phyloP scores from a whole-genome alignment of 2,888 invertebrate species.

The Zonitis immaculata region DNA sequence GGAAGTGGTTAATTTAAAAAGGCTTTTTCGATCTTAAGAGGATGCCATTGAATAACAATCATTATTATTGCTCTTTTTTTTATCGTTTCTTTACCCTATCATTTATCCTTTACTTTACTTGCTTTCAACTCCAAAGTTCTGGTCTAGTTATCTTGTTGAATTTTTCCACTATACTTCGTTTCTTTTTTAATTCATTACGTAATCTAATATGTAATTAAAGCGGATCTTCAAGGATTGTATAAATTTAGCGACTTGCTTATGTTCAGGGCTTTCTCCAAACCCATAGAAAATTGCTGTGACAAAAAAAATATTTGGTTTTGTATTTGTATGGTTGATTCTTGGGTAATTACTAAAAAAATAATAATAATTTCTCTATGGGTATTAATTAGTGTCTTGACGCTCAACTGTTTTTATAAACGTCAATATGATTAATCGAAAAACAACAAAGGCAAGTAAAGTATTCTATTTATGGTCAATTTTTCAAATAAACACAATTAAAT shows the following conservation, averaged over 20 bases:
- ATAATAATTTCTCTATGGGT: not conserved
- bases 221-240: not conserved
- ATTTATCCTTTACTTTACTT: not conserved
- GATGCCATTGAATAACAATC: not conserved
- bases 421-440: not conserved
- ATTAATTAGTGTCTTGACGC: not conserved
- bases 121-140: not conserved
- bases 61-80: not conserved
- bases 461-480: not conserved
- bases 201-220: not conserved
- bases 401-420: not conserved
- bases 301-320: no score
- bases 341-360: not conserved
- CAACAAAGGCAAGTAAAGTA: not conserved
- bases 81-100: not conserved
- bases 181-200: not conserved
- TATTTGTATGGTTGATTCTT: no score
- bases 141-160: not conserved
- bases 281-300: conserved; percentile 6
- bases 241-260: not conserved
- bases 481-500: not conserved
- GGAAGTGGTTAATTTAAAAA: not conserved
- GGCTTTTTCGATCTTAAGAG: not conserved
- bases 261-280: not conserved
- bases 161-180: not conserved